Conservation (phyloP, 2,797 vertebrate species). For the Tinamus major region DNA sequence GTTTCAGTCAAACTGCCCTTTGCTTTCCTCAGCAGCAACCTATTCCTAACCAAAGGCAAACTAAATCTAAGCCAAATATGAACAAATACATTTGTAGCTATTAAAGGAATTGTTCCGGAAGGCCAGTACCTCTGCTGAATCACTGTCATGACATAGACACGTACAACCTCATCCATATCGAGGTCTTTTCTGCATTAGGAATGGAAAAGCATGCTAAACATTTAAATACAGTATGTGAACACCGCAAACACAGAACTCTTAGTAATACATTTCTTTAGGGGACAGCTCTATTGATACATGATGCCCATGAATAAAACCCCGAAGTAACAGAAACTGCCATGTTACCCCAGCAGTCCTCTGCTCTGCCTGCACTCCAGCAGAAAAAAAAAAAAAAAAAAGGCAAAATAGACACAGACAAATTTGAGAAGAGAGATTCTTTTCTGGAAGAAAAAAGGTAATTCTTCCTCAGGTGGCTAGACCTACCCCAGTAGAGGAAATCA, state of each 20-base stretch:
- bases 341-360: neutral
- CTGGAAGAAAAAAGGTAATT: neutral
- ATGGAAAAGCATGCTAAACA: neutral
- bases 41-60: neutral
- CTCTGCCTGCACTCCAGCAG: neutral
- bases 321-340: neutral
- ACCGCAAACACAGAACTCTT: neutral
- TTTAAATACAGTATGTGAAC: neutral
- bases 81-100: neutral
- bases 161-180: neutral
- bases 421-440: neutral
- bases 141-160: neutral
- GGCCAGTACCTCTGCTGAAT: neutral
- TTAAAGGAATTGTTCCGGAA: neutral
- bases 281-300: neutral
- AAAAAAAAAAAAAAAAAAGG: neutral
- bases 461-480: neutral
- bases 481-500: neutral
- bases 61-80: neutral
- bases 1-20: neutral
- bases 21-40: constrained; percentile 25
- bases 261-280: neutral
- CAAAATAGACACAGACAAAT: neutral
- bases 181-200: neutral
- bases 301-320: neutral